Evolutionary conservation across 1,140 invertebrate species (phyloP).

Genomic region (Brachionus plicatilis): DNA sequence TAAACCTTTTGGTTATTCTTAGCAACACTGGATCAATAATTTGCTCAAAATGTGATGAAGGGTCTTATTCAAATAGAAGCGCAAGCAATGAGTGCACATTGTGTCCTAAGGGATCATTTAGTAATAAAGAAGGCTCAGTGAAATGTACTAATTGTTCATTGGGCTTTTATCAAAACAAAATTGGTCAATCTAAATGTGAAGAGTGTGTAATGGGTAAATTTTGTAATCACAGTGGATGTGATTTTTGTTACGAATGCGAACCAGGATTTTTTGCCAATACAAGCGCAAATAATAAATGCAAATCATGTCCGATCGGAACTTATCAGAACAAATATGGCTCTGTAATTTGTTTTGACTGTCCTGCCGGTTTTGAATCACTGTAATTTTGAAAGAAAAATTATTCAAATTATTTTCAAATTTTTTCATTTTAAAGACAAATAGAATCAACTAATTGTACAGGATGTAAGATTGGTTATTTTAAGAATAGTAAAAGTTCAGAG

Average conservation of each 20-base stretch:
- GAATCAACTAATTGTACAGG: constrained; percentile 23
- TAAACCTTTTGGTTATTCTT: not conserved
- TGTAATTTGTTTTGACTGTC: not conserved
- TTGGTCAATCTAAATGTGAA: not conserved
- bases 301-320: constrained; percentile 3
- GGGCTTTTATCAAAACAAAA: constrained; percentile 10
- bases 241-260: not conserved
- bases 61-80: constrained; percentile 12
- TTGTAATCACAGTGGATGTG: constrained; percentile 31
- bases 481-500: not conserved
- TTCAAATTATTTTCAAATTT: not conserved
- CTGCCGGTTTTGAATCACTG: constrained; percentile 29
- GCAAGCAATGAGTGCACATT: not conserved
- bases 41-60: constrained; percentile 16
- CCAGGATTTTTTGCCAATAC: not conserved
- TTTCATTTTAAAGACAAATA: not conserved
- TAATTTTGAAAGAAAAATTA: not conserved
- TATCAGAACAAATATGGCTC: not conserved
- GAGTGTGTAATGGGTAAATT: not conserved
- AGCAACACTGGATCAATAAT: not conserved
- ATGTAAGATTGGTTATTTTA: not conserved
- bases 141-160: constrained; percentile 29
- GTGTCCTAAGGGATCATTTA: not conserved
- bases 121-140: not conserved
- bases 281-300: not conserved